Conservation (phyloP, 2,797 vertebrate species). For the Phataginus tricuspis region DNA sequence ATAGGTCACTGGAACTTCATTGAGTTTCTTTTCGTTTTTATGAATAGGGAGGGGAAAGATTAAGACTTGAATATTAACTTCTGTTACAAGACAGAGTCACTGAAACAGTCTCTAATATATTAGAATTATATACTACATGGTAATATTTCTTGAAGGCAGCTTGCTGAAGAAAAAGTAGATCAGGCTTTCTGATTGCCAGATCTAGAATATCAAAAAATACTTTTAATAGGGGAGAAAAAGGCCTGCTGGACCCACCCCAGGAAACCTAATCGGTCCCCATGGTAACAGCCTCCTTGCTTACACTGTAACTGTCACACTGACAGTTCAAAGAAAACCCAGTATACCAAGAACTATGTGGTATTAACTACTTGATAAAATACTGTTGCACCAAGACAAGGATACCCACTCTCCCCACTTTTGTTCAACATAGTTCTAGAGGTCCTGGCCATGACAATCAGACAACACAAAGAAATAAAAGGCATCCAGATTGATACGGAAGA, state of each 20-base stretch:
- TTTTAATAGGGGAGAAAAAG: neutral
- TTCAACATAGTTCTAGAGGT: too few relatives aligned
- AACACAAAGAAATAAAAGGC: too few relatives aligned
- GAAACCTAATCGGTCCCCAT: conserved; percentile 71
- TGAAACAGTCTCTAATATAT: conserved; percentile 26
- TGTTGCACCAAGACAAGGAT: conserved; percentile 49
- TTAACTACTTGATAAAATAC: conserved; percentile 66
- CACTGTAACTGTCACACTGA: conserved; percentile 61
- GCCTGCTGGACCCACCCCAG: conserved; percentile 61
- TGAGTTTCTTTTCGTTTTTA: conserved; percentile 40
- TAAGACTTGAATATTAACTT: conserved; percentile 10
- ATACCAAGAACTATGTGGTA: conserved; percentile 66
- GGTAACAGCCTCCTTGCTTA: conserved; percentile 72
- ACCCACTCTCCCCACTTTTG: too few relatives aligned
- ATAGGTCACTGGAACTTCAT: neutral
- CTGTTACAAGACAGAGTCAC: neutral
- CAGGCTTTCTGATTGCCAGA: conserved; percentile 54
- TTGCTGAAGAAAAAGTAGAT: conserved; percentile 63
- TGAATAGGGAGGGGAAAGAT: neutral
- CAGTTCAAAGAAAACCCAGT: conserved; percentile 73
- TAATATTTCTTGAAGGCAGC: conserved; percentile 49
- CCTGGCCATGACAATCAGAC: too few relatives aligned
- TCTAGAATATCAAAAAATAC: conserved; percentile 56
- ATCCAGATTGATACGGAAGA: too few relatives aligned
- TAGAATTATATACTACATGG: neutral